Evolutionary conservation across 2,888 invertebrate genomes (phyloP), one percentile per base, ranked within the genome.

Genomic region (Cyaniris semiargus): DNA sequence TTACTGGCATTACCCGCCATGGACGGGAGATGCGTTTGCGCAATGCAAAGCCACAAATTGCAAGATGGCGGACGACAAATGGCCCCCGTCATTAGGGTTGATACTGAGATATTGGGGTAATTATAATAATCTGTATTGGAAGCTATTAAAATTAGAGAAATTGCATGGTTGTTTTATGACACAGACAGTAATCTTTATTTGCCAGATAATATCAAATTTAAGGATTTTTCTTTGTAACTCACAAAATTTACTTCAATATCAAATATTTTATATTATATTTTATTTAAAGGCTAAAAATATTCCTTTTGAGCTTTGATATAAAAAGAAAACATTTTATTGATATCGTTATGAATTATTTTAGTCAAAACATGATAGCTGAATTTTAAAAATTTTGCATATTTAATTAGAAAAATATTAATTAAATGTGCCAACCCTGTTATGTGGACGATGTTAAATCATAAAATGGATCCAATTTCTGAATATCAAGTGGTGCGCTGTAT

Each of bases 11-110:
- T 92, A 92, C 84, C 83, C 82, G 84, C 83, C 83, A 87, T 85
- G 90, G 38, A 92, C 93, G 92, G 90, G 87, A 90, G 89, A 87
- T 85, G 87, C 86, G 89, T 85, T 83, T 81, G 87, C 86, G 89
- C 88, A 88, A 86, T 83, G 80, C 82, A 79, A 85, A 84, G 85
- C 87, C 85, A 83, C 88, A 87, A 85, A 84, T 85, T 84, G 84
- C 85, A 83, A 83, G 83, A 87, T 85, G 86, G 85, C 88, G 88
- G 86, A 91, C 89, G 91, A 92, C 91, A 90, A 90, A 89, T 87
- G 86, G 84, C 86, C 83, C 70, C 84, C 83, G 81, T 85, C 56
- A 74, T 76, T 77, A 76, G 70, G 76, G 76, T 21, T 72, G 77
- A 48, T 60, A 60, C 60, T 10, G 21, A 60, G 21, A 21, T 23